phyloP scores from a whole-genome alignment of 2,888 invertebrate species.

The Parasteatoda lunata region DNA sequence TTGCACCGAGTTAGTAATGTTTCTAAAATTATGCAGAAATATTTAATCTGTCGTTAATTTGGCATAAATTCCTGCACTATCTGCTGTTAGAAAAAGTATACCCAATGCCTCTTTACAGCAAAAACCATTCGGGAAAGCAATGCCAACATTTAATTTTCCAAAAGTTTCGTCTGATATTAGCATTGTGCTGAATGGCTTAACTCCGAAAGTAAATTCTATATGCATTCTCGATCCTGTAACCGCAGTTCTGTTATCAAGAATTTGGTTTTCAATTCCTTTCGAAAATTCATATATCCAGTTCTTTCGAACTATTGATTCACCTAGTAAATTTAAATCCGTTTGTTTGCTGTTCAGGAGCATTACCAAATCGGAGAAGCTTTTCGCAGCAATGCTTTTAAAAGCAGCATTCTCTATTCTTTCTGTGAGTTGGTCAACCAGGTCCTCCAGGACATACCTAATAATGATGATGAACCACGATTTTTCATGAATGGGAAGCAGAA shows the following conservation, averaged over 20 bases:
- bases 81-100: not conserved
- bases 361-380: not conserved
- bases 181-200: not conserved
- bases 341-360: not conserved
- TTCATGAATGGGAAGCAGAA: not conserved
- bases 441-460: too few species aligned
- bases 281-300: not conserved
- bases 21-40: not conserved
- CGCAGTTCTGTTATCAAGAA: not conserved
- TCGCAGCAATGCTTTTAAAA: not conserved
- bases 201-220: not conserved
- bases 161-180: not conserved
- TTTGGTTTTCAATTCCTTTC: not conserved
- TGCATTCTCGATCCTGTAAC: not conserved
- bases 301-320: not conserved
- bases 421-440: not conserved
- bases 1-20: not conserved
- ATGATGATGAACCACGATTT: not conserved
- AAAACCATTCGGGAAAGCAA: not conserved
- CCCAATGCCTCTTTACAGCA: not conserved
- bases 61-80: not conserved
- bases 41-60: not conserved
- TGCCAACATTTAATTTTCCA: not conserved
- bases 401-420: not conserved
- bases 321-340: not conserved